phyloP scores from a whole-genome alignment of 2,113 vertebrate species.

The Dasypus novemcinctus region DNA sequence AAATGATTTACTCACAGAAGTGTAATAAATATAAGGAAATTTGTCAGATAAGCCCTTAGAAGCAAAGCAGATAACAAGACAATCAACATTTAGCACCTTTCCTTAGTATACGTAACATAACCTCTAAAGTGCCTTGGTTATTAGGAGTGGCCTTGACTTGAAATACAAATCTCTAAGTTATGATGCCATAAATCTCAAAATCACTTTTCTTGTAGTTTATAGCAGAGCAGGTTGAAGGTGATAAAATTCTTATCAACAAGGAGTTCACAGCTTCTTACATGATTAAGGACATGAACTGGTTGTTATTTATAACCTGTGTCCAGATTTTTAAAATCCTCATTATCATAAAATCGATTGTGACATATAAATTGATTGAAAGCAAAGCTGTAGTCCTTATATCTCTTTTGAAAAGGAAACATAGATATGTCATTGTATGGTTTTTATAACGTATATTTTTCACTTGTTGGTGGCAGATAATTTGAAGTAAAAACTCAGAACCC shows the following conservation, averaged over 20 bases:
- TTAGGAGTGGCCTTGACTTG: slow-evolving; percentile 47
- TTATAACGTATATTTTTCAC: slow-evolving; percentile 36
- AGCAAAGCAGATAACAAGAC: not conserved
- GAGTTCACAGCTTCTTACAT: slow-evolving; percentile 53
- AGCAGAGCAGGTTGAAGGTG: slow-evolving; percentile 46
- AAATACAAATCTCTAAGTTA: slow-evolving; percentile 49
- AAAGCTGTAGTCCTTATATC: not conserved
- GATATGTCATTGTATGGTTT: not conserved
- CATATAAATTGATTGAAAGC: slow-evolving; percentile 44
- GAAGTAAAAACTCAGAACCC: not conserved
- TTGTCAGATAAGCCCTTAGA: not conserved
- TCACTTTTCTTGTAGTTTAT: slow-evolving; percentile 40
- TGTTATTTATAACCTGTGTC: slow-evolving; percentile 51
- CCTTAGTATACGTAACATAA: not conserved
- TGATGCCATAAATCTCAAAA: slow-evolving; percentile 53
- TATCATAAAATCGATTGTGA: slow-evolving; percentile 59
- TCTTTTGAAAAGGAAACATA: not conserved
- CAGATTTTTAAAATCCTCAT: slow-evolving; percentile 28
- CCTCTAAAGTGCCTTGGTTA: slow-evolving; percentile 17
- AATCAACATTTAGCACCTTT: slow-evolving; percentile 4
- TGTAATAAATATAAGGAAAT: not conserved
- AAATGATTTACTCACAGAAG: not conserved
- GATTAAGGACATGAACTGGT: slow-evolving; percentile 44
- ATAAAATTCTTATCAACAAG: slow-evolving; percentile 65
- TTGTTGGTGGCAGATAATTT: not conserved